Evolutionary conservation across 2,797 vertebrate genomes (phyloP).

Genomic region (Pipistrellus kuhlii): DNA sequence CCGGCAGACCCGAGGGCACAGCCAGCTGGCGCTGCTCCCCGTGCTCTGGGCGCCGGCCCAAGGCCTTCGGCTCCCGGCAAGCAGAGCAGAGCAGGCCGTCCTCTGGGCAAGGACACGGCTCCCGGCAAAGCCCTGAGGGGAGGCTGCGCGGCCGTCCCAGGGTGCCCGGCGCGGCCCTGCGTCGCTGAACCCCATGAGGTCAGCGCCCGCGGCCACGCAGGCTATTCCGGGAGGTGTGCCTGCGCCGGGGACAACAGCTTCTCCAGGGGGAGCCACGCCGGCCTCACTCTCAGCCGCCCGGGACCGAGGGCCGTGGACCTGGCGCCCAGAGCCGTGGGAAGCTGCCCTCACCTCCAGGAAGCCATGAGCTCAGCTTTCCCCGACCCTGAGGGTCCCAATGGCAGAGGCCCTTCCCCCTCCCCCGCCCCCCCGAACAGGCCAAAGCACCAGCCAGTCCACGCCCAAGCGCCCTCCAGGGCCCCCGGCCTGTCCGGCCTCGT

Average conservation of each 20-base stretch:
- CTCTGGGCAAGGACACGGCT: background rate
- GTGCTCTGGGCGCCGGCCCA: background rate
- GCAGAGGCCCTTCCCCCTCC: background rate
- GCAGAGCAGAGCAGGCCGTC: background rate
- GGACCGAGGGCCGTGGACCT: background rate
- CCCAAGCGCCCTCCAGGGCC: background rate
- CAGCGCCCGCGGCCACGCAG: background rate
- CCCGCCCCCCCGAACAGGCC: background rate
- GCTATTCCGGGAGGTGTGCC: slow-evolving; percentile 34
- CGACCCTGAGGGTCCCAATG: background rate
- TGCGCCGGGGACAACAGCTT: slow-evolving; percentile 36
- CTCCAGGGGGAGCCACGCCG: background rate
- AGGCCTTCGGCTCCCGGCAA: background rate
- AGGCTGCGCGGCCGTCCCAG: background rate
- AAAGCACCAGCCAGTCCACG: background rate
- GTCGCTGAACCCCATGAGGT: background rate
- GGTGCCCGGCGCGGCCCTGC: background rate
- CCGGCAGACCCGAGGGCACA: background rate
- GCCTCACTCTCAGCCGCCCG: background rate
- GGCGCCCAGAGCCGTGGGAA: background rate
- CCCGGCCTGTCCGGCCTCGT: background rate
- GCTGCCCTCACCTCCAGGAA: background rate
- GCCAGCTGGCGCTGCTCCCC: background rate
- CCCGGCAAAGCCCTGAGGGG: background rate
- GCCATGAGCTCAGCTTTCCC: background rate